Conservation (phyloP, 2,888 invertebrate species). For the Cotesia congregata region DNA sequence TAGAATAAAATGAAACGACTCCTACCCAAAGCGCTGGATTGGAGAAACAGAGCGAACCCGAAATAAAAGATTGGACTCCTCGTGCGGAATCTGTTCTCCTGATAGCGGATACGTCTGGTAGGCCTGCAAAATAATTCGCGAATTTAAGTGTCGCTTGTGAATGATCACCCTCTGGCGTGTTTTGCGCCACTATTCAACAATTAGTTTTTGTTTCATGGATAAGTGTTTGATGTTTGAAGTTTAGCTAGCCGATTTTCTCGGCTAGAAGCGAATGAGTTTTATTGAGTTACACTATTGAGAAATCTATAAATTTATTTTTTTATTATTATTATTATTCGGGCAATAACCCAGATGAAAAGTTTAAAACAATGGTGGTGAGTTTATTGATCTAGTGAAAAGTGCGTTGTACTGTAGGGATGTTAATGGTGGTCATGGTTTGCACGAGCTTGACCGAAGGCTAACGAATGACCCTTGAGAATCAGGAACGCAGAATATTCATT, state of each 20-base stretch:
- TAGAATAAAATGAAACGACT: not conserved
- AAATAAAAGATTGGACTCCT: constrained; percentile 35
- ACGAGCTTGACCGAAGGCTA: constrained; percentile 58
- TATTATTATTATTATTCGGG: too few relatives aligned
- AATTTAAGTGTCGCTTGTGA: not conserved
- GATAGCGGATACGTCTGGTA: constrained; percentile 64
- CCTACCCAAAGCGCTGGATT: not conserved
- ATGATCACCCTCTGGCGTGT: too few relatives aligned
- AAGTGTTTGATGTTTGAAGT: too few relatives aligned
- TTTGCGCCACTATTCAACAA: too few relatives aligned
- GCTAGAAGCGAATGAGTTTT: too few relatives aligned
- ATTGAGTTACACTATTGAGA: too few relatives aligned
- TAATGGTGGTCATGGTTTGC: constrained; percentile 38
- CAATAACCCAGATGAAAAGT: not conserved
- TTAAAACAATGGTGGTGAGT: not conserved
- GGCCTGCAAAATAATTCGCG: constrained; percentile 65
- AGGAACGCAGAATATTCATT: constrained; percentile 61
- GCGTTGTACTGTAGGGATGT: constrained; percentile 16
- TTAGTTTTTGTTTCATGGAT: too few relatives aligned
- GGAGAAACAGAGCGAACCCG: not conserved
- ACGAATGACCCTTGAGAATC: constrained; percentile 65
- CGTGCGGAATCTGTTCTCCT: constrained; percentile 57
- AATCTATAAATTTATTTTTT: too few relatives aligned
- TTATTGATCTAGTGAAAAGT: constrained; percentile 44
- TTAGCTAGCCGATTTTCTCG: too few relatives aligned